Conservation (phyloP, 2,888 invertebrate genomes). For the Cantharis rustica region DNA sequence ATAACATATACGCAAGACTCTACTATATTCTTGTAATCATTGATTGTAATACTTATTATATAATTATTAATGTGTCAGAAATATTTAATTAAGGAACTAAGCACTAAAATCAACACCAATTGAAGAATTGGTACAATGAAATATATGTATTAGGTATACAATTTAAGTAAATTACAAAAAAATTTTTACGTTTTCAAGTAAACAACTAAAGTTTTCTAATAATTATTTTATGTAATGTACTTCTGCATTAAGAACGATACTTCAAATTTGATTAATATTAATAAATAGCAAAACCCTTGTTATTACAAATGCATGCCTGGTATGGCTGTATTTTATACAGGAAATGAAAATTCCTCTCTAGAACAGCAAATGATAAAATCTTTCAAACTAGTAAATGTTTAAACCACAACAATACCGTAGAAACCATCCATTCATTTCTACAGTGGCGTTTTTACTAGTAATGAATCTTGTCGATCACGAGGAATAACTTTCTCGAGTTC, state of each 20-base stretch:
- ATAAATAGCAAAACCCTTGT: slow-evolving; percentile 39
- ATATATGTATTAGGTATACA: no score
- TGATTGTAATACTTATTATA: no score
- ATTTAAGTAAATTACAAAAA: no score
- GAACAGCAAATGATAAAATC: slow-evolving; percentile 41
- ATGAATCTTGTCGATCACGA: slow-evolving; percentile 14
- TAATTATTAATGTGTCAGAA: no score
- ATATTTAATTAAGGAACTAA: no score
- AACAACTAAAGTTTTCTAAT: no score
- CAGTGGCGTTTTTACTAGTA: slow-evolving; percentile 5
- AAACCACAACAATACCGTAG: slow-evolving; percentile 16
- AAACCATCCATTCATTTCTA: slow-evolving; percentile 23
- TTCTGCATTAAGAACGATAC: slow-evolving; percentile 38
- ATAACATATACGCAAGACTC: no score
- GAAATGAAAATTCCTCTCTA: slow-evolving; percentile 47
- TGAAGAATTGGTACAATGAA: no score
- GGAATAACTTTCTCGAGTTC: slow-evolving; percentile 21
- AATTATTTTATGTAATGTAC: not conserved
- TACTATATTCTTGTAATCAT: no score
- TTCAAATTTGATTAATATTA: slow-evolving; percentile 18
- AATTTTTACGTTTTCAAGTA: no score
- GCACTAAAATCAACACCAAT: no score
- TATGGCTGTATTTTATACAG: slow-evolving; percentile 41
- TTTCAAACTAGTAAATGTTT: slow-evolving; percentile 29
- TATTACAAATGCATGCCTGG: slow-evolving; percentile 39